A percentile compares a stretch with the other conserved stretches of the same genome.
Conservation (phyloP, 2,888 invertebrate species). For the Ceriagrion tenellum region DNA sequence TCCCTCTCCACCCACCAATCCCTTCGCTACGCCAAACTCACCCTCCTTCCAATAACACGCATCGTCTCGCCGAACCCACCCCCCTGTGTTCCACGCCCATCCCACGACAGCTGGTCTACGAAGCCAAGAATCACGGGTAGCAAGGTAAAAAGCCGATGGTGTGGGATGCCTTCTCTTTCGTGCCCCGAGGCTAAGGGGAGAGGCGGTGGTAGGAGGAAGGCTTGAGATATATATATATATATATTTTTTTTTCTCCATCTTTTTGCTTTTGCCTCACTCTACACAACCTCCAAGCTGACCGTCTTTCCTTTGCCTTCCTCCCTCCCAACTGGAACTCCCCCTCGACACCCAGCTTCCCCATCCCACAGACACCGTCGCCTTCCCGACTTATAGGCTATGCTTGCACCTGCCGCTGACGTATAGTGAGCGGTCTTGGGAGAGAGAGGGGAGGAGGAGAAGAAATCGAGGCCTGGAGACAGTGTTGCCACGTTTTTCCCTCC, state of each 20-base stretch:
- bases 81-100: not conserved
- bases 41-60: not conserved
- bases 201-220: not conserved
- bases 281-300: constrained; percentile 55
- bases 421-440: constrained; percentile 46
- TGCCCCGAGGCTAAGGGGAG: constrained; percentile 23
- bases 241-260: constrained; percentile 16
- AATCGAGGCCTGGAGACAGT: constrained; percentile 57
- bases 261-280: constrained; percentile 27
- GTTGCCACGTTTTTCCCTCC: constrained; percentile 45
- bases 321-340: not conserved
- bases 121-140: constrained; percentile 62
- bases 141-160: constrained; percentile 8
- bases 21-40: not conserved
- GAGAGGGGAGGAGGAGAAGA: not conserved
- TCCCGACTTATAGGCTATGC: constrained; percentile 25
- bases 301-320: not conserved
- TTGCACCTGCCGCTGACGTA: constrained; percentile 65
- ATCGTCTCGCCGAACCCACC: not conserved
- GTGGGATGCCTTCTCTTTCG: constrained; percentile 38
- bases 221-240: not conserved
- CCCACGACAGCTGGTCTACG: constrained; percentile 60
- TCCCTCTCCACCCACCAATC: not conserved
- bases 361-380: not conserved
- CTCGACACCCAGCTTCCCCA: constrained; percentile 49